These are phyloP conservation scores for Falco peregrinus DNA, from an alignment of 2,797 vertebrate species.

Conservation along the genomic window DNA sequence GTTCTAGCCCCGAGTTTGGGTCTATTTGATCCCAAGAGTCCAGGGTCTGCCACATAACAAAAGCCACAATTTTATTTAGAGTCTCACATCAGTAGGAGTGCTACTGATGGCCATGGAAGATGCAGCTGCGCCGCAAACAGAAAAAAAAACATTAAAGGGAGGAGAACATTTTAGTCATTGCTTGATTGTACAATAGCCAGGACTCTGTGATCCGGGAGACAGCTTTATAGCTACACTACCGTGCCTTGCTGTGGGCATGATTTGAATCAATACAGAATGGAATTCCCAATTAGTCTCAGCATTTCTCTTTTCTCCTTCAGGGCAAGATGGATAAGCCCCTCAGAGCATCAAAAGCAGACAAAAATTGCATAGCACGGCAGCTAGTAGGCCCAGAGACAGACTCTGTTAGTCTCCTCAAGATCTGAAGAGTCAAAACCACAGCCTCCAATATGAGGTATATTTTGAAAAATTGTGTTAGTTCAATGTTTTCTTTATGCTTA, in stretches of 20 bases:
- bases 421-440: neutral
- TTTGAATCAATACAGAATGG: neutral
- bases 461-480: neutral
- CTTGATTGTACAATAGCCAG: neutral
- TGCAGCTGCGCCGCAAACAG: neutral
- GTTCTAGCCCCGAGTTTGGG: neutral
- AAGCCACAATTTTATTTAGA: neutral
- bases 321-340: neutral
- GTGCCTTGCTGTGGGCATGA: neutral
- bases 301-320: neutral
- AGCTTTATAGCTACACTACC: neutral
- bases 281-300: neutral
- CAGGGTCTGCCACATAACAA: neutral
- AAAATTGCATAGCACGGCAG: constrained; percentile 24
- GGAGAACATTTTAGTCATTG: neutral
- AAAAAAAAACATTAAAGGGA: neutral
- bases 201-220: neutral
- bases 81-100: neutral
- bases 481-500: neutral
- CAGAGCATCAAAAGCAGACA: neutral
- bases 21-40: neutral
- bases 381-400: neutral
- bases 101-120: neutral
- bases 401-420: neutral
- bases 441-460: constrained; percentile 23